A percentile compares a stretch with the other conserved stretches of the same genome.
Evolutionary conservation across 1,140 invertebrate genomes (phyloP).

Genomic region (Bombus pyrosoma): DNA sequence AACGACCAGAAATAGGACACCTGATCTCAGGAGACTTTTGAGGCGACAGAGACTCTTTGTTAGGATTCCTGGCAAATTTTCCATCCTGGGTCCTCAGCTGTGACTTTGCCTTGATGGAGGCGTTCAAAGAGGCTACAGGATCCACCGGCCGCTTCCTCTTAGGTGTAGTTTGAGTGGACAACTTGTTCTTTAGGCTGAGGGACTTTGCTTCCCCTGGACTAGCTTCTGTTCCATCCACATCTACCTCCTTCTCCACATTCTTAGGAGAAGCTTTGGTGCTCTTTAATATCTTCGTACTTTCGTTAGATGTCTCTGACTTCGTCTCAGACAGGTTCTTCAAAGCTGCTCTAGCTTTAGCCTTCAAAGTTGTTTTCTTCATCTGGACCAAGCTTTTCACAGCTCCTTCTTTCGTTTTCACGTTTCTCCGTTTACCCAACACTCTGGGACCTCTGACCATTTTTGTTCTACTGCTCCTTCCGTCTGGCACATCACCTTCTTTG

Average conservation of each 20-base stretch:
- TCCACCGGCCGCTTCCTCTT: constrained; percentile 67
- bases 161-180: background rate
- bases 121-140: constrained; percentile 64
- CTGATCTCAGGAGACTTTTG: constrained; percentile 32
- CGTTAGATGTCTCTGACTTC: constrained; percentile 12
- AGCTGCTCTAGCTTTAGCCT: background rate
- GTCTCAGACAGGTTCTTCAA: constrained; percentile 16
- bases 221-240: background rate
- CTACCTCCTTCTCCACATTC: constrained; percentile 19
- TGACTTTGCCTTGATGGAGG: constrained; percentile 71
- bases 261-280: background rate
- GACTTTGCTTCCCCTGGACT: constrained; percentile 4
- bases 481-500: background rate
- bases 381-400: background rate
- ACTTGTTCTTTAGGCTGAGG: constrained; percentile 30
- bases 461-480: constrained; percentile 11
- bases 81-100: constrained; percentile 76
- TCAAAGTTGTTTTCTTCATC: background rate
- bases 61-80: constrained; percentile 73
- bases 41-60: constrained; percentile 41
- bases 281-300: constrained; percentile 29
- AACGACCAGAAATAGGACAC: background rate
- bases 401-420: constrained; percentile 68
- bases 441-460: constrained; percentile 63
- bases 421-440: constrained; percentile 72